These are phyloP conservation scores for Camelus bactrianus DNA, from an alignment of 2,113 vertebrate species.

Conservation along the genomic window DNA sequence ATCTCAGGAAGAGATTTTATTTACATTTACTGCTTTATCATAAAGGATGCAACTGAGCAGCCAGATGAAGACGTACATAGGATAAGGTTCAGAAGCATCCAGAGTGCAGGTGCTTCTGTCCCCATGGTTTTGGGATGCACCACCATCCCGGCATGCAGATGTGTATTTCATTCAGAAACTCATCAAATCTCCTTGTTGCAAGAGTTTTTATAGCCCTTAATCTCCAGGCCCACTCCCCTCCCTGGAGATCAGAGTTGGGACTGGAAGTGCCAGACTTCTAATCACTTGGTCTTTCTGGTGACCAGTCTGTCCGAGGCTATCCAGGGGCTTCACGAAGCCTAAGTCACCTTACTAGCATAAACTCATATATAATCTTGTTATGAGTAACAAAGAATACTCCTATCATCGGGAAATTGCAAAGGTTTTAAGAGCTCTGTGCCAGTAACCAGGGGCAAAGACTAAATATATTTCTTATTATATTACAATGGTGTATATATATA, in stretches of 20 bases:
- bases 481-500: neutral
- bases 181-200: neutral
- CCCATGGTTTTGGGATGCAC: neutral
- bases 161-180: neutral
- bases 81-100: too few species aligned
- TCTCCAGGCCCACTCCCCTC: neutral
- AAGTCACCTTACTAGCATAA: neutral
- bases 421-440: neutral
- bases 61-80: too few species aligned
- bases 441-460: neutral
- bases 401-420: neutral
- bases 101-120: too few species aligned
- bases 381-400: neutral
- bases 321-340: too few species aligned
- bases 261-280: neutral
- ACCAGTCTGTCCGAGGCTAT: neutral
- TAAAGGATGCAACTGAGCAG: too few species aligned
- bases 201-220: neutral
- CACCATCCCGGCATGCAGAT: neutral
- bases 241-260: neutral
- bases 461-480: neutral
- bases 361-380: neutral
- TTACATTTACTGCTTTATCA: too few species aligned
- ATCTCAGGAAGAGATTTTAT: too few species aligned
- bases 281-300: neutral